Evolutionary conservation across 2,888 invertebrate genomes (phyloP).

Genomic region (Cyaniris semiargus): DNA sequence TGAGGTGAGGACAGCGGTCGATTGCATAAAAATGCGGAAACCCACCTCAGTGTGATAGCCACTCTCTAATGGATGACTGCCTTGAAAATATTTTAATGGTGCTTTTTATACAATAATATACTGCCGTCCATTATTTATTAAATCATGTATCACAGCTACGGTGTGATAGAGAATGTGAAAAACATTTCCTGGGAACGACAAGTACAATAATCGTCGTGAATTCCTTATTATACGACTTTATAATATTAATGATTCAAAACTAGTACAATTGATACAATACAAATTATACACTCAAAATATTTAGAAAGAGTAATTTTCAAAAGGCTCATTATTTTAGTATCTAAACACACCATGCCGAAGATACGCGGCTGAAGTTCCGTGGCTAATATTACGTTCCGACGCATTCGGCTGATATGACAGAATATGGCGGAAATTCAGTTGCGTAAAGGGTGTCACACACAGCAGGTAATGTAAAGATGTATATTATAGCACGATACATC

Average conservation of each 20-base stretch:
- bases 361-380: too few relatives aligned
- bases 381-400: too few relatives aligned
- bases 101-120: conserved; percentile 35
- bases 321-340: too few relatives aligned
- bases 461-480: too few relatives aligned
- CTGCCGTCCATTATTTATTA: not conserved
- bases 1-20: conserved; percentile 37
- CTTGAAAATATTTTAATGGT: conserved; percentile 43
- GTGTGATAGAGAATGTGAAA: conserved; percentile 21
- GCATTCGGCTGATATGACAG: too few relatives aligned
- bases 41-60: conserved; percentile 34
- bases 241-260: not conserved
- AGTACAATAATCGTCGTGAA: not conserved
- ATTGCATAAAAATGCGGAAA: conserved; percentile 44
- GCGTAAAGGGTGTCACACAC: too few relatives aligned
- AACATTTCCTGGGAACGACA: not conserved
- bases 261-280: not conserved
- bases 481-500: too few relatives aligned
- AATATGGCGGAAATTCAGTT: too few relatives aligned
- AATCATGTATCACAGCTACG: not conserved
- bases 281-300: too few relatives aligned
- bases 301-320: too few relatives aligned
- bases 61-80: conserved; percentile 39
- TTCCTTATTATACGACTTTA: not conserved
- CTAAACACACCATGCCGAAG: too few relatives aligned